Evolutionary conservation across 2,888 invertebrate species (phyloP).

Genomic region (Drosophila rubida): DNA sequence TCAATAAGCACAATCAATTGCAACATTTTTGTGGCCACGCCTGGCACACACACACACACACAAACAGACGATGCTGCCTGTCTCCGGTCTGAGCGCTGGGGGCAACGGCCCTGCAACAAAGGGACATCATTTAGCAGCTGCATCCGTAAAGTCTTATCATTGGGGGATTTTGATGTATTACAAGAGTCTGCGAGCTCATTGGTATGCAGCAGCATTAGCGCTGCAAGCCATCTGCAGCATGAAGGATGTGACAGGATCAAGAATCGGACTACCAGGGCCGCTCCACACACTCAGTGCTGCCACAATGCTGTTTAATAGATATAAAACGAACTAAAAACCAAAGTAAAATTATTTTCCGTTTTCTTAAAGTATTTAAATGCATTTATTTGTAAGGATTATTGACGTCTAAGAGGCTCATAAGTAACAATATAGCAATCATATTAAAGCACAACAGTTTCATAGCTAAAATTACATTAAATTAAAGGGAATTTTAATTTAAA

Average conservation of each 20-base stretch:
- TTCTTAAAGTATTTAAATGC: not conserved
- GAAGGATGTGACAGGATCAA: not conserved
- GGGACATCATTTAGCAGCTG: slow-evolving; percentile 42
- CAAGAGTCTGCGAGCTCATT: slow-evolving; percentile 55
- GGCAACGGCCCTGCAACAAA: slow-evolving; percentile 27
- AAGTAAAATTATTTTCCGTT: not conserved
- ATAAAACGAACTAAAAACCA: not conserved
- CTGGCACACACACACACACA: not conserved
- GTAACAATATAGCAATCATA: too few species aligned
- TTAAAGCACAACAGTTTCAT: too few species aligned
- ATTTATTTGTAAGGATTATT: too few species aligned
- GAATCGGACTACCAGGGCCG: slow-evolving; percentile 3
- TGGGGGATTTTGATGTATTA: slow-evolving; percentile 62
- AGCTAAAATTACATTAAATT: too few species aligned
- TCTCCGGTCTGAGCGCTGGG: not conserved
- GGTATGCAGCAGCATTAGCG: slow-evolving; percentile 46
- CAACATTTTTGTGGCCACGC: slow-evolving; percentile 46
- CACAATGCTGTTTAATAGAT: not conserved
- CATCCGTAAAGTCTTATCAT: slow-evolving; percentile 16
- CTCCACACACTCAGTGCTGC: not conserved
- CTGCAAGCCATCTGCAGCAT: slow-evolving; percentile 12
- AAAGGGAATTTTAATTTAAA: too few species aligned
- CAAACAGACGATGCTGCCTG: not conserved
- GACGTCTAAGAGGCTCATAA: too few species aligned
- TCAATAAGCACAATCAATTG: slow-evolving; percentile 57